Evolutionary conservation across 2,888 invertebrate species (phyloP), one percentile per base, ranked within the genome.

Genomic region (Thera obeliscata): DNA sequence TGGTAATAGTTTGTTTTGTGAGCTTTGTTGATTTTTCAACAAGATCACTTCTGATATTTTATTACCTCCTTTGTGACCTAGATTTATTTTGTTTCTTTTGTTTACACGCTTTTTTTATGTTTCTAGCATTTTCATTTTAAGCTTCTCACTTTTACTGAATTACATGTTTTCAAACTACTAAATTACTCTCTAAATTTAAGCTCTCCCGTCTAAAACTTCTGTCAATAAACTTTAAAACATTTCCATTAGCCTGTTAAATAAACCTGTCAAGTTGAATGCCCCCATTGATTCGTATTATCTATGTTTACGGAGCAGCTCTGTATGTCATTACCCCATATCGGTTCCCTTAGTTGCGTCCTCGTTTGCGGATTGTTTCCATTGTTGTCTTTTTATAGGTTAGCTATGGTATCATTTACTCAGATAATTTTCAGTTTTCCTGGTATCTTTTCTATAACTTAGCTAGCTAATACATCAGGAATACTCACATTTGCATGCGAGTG

Each of bases 241-340:
- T 56, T 69, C 65, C 64, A 73, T 67, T 55, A 52, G 12, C 35
- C 49, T 49, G 12, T 62, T n/a, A 54, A 56, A 50, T 67, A 56
- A 64, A 67, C 59, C 57, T 64, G 64, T 68, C 67, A 54, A 61
- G 41, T 49, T 55, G 65, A 64, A 57, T 66, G 46, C 60, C 41
- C 22, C 52, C 54, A 71, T 62, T 62, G 58, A 48, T 63, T 66
- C 38, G 56, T 66, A 67, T 66, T 69, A 70, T 66, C 69, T 63
- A 61, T 69, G 62, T 71, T 72, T 70, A 67, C 61, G 38, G 41
- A 55, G 55, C 48, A 33, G 64, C 57, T 70, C 58, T 60, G 70
- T 66, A 68, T 72, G 56, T 59, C 66, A 72, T 72, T 74, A 66
- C 74, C 70, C 74, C 54, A 66, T 71, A 64, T 64, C 38, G 9